phyloP scores from a whole-genome alignment of 2,888 invertebrate species.

The Drosophila buzzatii region DNA sequence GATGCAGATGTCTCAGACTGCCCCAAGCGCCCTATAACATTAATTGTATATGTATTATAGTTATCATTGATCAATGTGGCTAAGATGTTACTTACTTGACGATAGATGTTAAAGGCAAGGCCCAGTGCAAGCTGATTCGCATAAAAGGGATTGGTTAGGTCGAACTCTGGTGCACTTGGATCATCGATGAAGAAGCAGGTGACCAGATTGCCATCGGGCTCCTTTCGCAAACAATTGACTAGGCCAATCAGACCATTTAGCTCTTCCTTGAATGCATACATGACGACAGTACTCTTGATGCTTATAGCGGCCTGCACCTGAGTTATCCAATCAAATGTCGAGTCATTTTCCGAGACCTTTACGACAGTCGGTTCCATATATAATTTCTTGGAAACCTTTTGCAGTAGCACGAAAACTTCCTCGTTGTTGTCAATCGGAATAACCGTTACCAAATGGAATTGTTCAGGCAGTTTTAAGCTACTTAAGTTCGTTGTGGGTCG shows the following conservation, averaged over 20 bases:
- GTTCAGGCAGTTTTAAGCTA: slow-evolving; percentile 62
- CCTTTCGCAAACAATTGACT: slow-evolving; percentile 93
- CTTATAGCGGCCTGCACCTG: slow-evolving; percentile 74
- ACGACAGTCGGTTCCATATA: slow-evolving; percentile 63
- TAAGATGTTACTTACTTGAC: slow-evolving; percentile 84
- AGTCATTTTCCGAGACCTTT: slow-evolving; percentile 74
- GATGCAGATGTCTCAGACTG: slow-evolving; percentile 93
- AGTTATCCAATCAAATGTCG: slow-evolving; percentile 79
- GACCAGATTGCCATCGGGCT: slow-evolving; percentile 90
- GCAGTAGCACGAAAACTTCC: slow-evolving; percentile 82
- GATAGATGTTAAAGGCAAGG: slow-evolving; percentile 92
- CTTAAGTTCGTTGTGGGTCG: slow-evolving; percentile 86
- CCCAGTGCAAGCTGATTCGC: slow-evolving; percentile 89
- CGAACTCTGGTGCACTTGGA: slow-evolving; percentile 88
- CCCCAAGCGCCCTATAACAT: slow-evolving; percentile 86
- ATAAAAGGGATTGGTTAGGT: slow-evolving; percentile 88
- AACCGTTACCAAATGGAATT: slow-evolving; percentile 73
- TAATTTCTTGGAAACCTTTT: slow-evolving; percentile 65
- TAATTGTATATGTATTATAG: background rate
- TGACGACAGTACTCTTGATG: slow-evolving; percentile 85
- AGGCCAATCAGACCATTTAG: slow-evolving; percentile 94
- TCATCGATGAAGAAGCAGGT: slow-evolving; percentile 89
- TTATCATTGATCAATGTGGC: background rate
- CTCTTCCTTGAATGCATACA: slow-evolving; percentile 89
- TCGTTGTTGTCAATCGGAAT: slow-evolving; percentile 77